Evolutionary conservation across 2,113 vertebrate genomes (phyloP), one percentile per base, ranked within the genome.

Genomic region (Uria lomvia): DNA sequence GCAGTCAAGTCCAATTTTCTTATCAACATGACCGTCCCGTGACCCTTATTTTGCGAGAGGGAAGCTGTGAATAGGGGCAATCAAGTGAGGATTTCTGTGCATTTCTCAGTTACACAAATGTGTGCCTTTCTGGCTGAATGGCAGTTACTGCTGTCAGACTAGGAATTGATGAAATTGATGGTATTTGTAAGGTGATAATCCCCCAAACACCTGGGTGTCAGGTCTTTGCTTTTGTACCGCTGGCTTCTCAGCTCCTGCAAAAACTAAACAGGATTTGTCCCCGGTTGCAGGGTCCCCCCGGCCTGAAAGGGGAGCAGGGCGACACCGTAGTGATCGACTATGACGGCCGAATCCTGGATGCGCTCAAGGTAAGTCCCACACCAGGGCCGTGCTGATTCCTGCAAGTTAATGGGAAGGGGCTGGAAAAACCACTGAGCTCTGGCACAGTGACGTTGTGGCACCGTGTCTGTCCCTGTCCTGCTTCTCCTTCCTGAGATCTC

Each of bases 291-390:
- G 98, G 98, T 76, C 96, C 96, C 70, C 97, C 97, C 0, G 98
- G 98, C 66, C 96, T 97, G 86, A 98, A 98, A 89, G 99, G 99
- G 6, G 96, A 98, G 7, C 96, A 98, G 23, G 99, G 99, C 34
- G 98, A 99, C 87, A 99, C 99, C 0, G 99, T 99, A 4, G 98
- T 99, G 79, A 98, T 99, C 3, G 99, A 99, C 97, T 99, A 99
- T 4, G 99, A 99, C 0, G 99, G 99, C 84, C 98, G 98, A 73
- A 99, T 99, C 92, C 97, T 99, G 86, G 99, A 99, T 26, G 99
- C 99, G 2, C 98, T 99, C 67, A 99, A 99, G 99, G 99, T 99
- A 72, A 98, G 79, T 17, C 27, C 73, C 0, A 5, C 40, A 1
- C 50, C 34, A 1, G 14, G 32, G 59, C 70, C 9, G 0, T 7